Percentiles rank a stretch among this genome's conserved stretches.
Conservation (phyloP, 2,113 vertebrate species). For the Amblyornis subalaris region DNA sequence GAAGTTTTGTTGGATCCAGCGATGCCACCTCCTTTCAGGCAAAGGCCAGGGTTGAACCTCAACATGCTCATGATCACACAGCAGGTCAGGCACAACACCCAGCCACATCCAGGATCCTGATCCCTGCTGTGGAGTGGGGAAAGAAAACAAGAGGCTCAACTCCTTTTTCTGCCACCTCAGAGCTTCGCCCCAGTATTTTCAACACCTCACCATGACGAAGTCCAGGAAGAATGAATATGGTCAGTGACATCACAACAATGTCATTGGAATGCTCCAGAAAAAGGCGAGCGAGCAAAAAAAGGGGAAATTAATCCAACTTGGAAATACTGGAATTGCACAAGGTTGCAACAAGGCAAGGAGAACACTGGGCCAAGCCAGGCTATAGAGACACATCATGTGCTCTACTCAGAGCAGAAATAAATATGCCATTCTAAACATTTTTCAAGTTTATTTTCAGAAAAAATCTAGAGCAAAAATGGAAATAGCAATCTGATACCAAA, state of each 20-base stretch:
- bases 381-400: neutral
- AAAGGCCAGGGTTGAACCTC: neutral
- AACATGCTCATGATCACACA: rapidly evolving
- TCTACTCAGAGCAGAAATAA: conserved; percentile 19
- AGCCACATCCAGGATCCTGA: neutral
- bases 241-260: neutral
- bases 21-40: neutral
- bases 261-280: neutral
- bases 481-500: neutral
- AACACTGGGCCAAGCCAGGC: neutral
- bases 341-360: neutral
- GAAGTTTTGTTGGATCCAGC: neutral
- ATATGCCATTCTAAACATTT: conserved; percentile 10
- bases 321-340: neutral
- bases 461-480: neutral
- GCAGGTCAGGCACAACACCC: neutral
- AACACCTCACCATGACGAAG: neutral
- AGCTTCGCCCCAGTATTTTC: neutral
- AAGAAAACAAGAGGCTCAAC: neutral
- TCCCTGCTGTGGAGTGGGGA: neutral
- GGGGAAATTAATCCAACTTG: neutral
- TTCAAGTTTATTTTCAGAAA: conserved; percentile 36
- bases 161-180: neutral
- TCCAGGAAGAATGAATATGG: neutral
- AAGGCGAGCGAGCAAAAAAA: neutral